phyloP scores from a whole-genome alignment of 2,113 vertebrate genomes.

The Serilophus lunatus region DNA sequence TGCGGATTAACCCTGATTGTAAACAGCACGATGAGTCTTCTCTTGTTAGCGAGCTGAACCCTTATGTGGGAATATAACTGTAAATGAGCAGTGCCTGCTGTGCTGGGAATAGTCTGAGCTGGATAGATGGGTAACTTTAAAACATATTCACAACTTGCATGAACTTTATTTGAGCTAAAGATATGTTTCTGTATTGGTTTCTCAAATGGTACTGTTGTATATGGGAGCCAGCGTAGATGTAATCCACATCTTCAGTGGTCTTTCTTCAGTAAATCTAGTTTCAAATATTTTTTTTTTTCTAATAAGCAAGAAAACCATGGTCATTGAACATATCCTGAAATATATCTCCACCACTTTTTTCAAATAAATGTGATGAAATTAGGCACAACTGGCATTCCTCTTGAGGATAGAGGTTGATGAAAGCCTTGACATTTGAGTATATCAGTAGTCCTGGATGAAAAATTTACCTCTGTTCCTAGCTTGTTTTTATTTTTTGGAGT shows the following conservation, averaged over 20 bases:
- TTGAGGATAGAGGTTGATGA: too few relatives aligned
- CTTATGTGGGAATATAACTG: not conserved
- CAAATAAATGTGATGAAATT: not conserved
- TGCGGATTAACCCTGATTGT: not conserved
- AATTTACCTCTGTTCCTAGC: not conserved
- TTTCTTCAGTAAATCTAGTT: not conserved
- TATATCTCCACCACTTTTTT: not conserved
- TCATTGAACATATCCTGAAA: not conserved
- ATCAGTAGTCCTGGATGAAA: not conserved
- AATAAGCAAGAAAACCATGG: not conserved
- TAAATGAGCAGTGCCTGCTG: not conserved
- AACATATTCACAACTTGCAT: accelerated
- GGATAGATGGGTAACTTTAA: not conserved
- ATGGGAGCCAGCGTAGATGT: not conserved
- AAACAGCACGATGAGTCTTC: accelerated
- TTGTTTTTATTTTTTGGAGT: too few relatives aligned
- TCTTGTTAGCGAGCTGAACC: not conserved
- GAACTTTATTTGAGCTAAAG: not conserved
- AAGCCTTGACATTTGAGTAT: not conserved
- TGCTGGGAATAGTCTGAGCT: not conserved
- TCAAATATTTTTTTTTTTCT: not conserved
- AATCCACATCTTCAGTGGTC: not conserved
- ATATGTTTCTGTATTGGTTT: not conserved
- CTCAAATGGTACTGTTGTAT: not conserved
- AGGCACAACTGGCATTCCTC: accelerated